Conservation (phyloP, 2,888 invertebrate genomes). For the Eupithecia subfuscata region DNA sequence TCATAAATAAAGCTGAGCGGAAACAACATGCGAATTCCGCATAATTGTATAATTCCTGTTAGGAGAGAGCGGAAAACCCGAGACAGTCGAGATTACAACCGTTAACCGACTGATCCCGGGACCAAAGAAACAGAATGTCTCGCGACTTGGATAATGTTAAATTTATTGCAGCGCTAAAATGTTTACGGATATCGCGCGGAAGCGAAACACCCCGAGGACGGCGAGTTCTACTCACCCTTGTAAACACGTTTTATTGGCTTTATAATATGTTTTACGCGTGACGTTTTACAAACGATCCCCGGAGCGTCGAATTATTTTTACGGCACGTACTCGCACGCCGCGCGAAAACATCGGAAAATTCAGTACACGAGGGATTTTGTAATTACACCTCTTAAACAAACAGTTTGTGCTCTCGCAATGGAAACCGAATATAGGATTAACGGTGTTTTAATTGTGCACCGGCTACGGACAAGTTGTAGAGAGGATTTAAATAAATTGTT, state of each 20-base stretch:
- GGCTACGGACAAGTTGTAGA: conserved; percentile 41
- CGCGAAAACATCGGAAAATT: conserved; percentile 76
- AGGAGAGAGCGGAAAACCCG: conserved; percentile 72
- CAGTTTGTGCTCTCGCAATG: conserved; percentile 66
- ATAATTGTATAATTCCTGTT: conserved; percentile 78
- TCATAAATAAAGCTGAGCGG: conserved; percentile 50
- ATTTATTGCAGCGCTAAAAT: conserved; percentile 84
- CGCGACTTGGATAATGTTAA: conserved; percentile 81
- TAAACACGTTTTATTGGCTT: conserved; percentile 85
- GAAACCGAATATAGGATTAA: conserved; percentile 57
- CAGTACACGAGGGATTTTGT: conserved; percentile 77
- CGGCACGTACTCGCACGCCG: conserved; percentile 76
- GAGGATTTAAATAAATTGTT: conserved; percentile 47
- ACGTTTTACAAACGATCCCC: conserved; percentile 84
- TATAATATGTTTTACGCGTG: conserved; percentile 85
- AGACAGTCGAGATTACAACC: conserved; percentile 79
- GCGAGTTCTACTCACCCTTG: conserved; percentile 81
- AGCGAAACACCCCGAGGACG: conserved; percentile 68
- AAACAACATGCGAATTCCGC: conserved; percentile 65
- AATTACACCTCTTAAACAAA: conserved; percentile 78
- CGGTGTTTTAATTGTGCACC: conserved; percentile 55
- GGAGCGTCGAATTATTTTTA: conserved; percentile 83
- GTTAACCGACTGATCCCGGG: conserved; percentile 81
- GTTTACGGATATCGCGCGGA: conserved; percentile 81
- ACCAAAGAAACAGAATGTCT: conserved; percentile 81